phyloP scores from a whole-genome alignment of 2,888 invertebrate genomes.

The Danaus chrysippus region DNA sequence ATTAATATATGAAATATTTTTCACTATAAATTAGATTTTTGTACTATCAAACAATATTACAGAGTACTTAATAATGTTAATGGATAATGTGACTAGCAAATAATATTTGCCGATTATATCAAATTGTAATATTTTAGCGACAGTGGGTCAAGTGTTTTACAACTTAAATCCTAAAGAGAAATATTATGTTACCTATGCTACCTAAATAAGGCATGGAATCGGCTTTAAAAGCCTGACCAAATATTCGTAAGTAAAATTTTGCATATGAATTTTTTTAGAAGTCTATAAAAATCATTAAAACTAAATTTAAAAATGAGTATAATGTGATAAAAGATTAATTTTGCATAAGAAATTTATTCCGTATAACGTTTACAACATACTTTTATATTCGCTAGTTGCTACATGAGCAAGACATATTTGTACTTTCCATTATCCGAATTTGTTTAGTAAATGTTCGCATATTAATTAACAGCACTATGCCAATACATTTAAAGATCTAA shows the following conservation, averaged over 20 bases:
- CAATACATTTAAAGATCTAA: slow-evolving; percentile 54
- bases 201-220: slow-evolving; percentile 60
- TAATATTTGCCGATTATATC: slow-evolving; percentile 69
- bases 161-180: slow-evolving; percentile 47
- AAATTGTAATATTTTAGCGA: slow-evolving; percentile 61
- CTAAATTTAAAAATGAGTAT: slow-evolving; percentile 62
- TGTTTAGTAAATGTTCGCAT: slow-evolving; percentile 46
- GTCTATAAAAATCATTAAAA: slow-evolving; percentile 52
- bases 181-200: slow-evolving; percentile 46
- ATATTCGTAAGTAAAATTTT: slow-evolving; percentile 53
- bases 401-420: slow-evolving; percentile 73
- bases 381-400: slow-evolving; percentile 56
- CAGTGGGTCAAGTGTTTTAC: slow-evolving; percentile 66
- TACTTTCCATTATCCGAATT: slow-evolving; percentile 58
- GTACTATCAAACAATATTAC: slow-evolving; percentile 77
- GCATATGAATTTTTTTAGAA: slow-evolving; percentile 50
- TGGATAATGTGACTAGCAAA: slow-evolving; percentile 76
- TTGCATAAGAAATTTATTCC: slow-evolving; percentile 36
- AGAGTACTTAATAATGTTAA: slow-evolving; percentile 73
- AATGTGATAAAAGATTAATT: slow-evolving; percentile 46
- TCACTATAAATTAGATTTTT: slow-evolving; percentile 77
- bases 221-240: slow-evolving; percentile 48
- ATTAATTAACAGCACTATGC: slow-evolving; percentile 47
- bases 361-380: slow-evolving; percentile 54
- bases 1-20: slow-evolving; percentile 75